Evolutionary conservation across 2,888 invertebrate species (phyloP), one percentile per base, ranked within the genome.

Genomic region (Plagiodera versicolora): DNA sequence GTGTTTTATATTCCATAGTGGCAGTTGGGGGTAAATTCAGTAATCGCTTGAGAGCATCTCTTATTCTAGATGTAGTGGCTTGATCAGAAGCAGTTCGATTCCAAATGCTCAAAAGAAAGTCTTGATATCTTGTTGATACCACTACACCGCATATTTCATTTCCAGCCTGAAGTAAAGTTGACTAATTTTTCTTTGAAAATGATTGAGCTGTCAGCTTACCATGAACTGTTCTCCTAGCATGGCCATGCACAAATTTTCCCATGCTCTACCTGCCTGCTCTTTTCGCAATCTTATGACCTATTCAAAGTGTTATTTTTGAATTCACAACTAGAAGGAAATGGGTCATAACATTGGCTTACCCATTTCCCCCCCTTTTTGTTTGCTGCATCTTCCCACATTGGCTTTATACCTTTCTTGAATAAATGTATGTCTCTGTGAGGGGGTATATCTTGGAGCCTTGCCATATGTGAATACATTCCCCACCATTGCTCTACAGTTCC

Each of bases 201-300:
- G 1, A 47, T 14, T 11, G 3, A 55, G 16, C 17, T 52, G 19
- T 24, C 14, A 20, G 30, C 50, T 62, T 28, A 58, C 62, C 53
- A 97, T 93, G 85, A 98, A 98, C 84, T 98, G 98, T 81, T 98
- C 98, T 3, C 98, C 98, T 70, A 99, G 83, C 91, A 99, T 95
- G 64, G 98, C 98, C 86, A 99, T 89, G 74, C 98, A 91, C 57
- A 99, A 86, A 82, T 98, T 98, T 81, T 99, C 99, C 98, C 98
- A 99, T 77, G 97, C 97, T 66, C 97, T 88, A 32, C 94, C 95
- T 51, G 95, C 94, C 80, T 96, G 87, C 67, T 95, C 92, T 83
- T 98, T 98, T 76, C 94, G 90, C 78, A 98, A 84, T 70, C 97
- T 86, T 67, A 98, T 92, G 71, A 85, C 84, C 86, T 86, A 76